Conservation (phyloP, 2,888 invertebrate genomes). For the Litoditis marina region DNA sequence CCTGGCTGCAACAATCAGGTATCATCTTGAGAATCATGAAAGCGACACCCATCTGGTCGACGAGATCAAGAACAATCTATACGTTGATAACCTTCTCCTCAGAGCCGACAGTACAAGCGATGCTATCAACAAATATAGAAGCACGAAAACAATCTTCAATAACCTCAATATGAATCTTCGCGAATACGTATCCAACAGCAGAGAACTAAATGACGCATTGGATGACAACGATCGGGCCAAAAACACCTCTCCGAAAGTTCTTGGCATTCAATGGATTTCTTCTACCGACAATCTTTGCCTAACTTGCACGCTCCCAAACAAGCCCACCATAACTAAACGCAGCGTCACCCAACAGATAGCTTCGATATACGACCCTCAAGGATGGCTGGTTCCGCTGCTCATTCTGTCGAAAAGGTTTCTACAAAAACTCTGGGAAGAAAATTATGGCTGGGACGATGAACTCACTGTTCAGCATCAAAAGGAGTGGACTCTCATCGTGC, state of each 20-base stretch:
- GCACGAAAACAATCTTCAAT: slow-evolving; percentile 5
- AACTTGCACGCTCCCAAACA: neutral
- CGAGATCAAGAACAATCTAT: slow-evolving; percentile 1
- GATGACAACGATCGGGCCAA: neutral
- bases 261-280: slow-evolving; percentile 22
- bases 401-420: slow-evolving; percentile 18
- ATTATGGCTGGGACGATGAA: slow-evolving; percentile 7
- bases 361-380: slow-evolving; percentile 20
- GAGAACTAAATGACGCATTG: neutral
- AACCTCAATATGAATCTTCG: slow-evolving; percentile 15
- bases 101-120: neutral
- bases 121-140: neutral
- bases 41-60: slow-evolving; percentile 5
- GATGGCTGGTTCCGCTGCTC: slow-evolving; percentile 16
- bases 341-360: slow-evolving; percentile 2
- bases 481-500: slow-evolving; percentile 12
- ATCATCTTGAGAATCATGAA: neutral
- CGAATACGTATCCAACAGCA: slow-evolving; percentile 8
- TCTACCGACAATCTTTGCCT: slow-evolving; percentile 4
- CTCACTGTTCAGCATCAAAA: neutral
- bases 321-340: slow-evolving; percentile 5
- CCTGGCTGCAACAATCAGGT: slow-evolving; percentile 5
- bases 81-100: slow-evolving; percentile 15
- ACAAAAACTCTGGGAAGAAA: slow-evolving; percentile 12
- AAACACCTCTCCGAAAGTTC: slow-evolving; percentile 7